Conservation (phyloP, 2,797 vertebrate species). For the Aulostomus chinensis region DNA sequence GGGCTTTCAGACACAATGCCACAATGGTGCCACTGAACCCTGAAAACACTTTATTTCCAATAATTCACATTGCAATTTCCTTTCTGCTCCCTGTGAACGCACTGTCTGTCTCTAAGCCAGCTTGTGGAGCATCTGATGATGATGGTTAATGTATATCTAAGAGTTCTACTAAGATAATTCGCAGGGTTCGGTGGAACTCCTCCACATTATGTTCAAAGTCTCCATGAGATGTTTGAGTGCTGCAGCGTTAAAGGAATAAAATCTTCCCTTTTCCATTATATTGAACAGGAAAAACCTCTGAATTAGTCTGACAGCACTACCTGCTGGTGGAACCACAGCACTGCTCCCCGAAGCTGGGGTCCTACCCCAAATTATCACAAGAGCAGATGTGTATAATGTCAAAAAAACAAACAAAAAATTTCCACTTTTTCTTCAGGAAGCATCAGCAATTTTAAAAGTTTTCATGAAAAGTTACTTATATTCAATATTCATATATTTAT, state of each 20-base stretch:
- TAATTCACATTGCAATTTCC: no score
- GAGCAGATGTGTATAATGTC: background rate
- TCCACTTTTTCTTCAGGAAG: no score
- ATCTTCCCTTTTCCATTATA: background rate
- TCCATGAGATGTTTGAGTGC: background rate
- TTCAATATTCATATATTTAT: conserved; percentile 60
- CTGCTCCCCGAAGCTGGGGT: background rate
- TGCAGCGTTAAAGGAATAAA: background rate
- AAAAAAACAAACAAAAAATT: background rate
- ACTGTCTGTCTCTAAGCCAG: no score
- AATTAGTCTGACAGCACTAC: conserved; percentile 52
- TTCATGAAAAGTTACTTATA: conserved; percentile 10
- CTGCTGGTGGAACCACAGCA: conserved; percentile 59
- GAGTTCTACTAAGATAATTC: background rate
- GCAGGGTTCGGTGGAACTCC: no score
- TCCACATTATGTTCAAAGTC: conserved; percentile 5
- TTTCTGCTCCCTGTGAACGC: no score
- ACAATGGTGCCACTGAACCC: no score
- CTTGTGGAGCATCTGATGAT: no score
- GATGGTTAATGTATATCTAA: no score
- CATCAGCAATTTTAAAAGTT: no score
- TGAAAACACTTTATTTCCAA: no score
- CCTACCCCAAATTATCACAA: no score
- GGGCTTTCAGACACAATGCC: no score
- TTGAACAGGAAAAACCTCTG: background rate